Evolutionary conservation across 1,140 invertebrate genomes (phyloP), one percentile per base, ranked within the genome.

Genomic region (Venustaconcha ellipsiformis): DNA sequence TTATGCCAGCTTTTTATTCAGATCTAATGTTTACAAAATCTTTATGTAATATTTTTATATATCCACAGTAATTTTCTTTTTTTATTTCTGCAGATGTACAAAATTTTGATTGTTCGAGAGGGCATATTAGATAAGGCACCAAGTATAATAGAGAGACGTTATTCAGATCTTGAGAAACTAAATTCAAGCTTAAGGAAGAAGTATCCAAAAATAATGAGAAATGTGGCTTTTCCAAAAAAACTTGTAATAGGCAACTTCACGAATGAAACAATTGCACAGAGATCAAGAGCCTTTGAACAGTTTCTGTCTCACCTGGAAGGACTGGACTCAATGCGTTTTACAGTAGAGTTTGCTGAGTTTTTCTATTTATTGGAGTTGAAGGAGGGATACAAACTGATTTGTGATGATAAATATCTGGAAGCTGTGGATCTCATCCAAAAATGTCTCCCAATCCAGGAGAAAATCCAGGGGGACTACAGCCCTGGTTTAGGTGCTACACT

Each of bases 181-280:
- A 94, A 93, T 85, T 91, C 92, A 80, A 87, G 90, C 4, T 85
- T 95, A 3, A 92, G 91, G 78, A 92, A 92, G 69, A 91, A 92
- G 60, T 91, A 91, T 88, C 92, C 94, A 14, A 59, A 88, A 20
- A 83, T 93, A 69, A 86, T 94, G 84, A 84, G 84, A 70, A 88
- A 87, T 62, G 84, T 94, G 14, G 88, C 90, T 72, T 95, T 95
- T 88, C 94, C 94, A 14, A 93, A 92, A 83, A 95, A 95, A 90
- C 91, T 92, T 74, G 81, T 94, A 15, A 88, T 94, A 66, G 94
- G 94, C 2, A 95, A 95, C 87, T 95, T 95, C 87, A 92, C 93
- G 60, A 90, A 92, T 23, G 92, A 92, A 76, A 88, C 94, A 58
- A 95, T 95, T 80, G 91, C 92, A 17, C 89, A 90, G 60, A 90